Evolutionary conservation across 2,113 vertebrate species (phyloP).

Genomic region (Dissostichus mawsoni): DNA sequence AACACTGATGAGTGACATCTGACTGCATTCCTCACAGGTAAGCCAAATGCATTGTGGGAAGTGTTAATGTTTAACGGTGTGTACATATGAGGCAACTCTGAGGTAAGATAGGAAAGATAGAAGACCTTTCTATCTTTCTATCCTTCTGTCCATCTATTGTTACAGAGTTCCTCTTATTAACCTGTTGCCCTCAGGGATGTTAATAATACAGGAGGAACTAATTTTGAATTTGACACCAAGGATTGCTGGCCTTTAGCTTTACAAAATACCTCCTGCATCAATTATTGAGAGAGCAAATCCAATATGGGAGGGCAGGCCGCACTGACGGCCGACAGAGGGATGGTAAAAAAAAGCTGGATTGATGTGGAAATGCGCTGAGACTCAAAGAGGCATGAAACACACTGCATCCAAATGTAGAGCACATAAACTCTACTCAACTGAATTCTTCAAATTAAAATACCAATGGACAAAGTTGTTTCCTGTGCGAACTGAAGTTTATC

Average conservation of each 20-base stretch:
- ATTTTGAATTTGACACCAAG: conserved; percentile 92
- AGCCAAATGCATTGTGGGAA: conserved; percentile 50
- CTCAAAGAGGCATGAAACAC: conserved; percentile 1
- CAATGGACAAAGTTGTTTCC: too few species aligned
- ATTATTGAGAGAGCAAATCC: conserved; percentile 90
- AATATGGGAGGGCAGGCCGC: conserved; percentile 82
- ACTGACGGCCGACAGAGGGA: conserved; percentile 66
- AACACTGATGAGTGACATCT: conserved; percentile 38
- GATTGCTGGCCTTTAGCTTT: conserved; percentile 88
- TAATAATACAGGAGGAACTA: conserved; percentile 90
- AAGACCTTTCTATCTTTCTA: conserved; percentile 19
- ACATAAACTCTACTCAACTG: too few species aligned
- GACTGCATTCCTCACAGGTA: conserved; percentile 50
- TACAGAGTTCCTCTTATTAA: conserved; percentile 70
- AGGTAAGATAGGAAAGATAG: neutral
- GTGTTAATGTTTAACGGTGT: conserved; percentile 70
- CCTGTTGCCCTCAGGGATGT: conserved; percentile 74
- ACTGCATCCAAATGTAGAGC: neutral
- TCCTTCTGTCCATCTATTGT: conserved; percentile 60
- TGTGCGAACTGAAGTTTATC: too few species aligned
- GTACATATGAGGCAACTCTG: conserved; percentile 39
- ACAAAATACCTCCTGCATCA: conserved; percentile 89
- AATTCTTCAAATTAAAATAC: too few species aligned
- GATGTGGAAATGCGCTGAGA: conserved; percentile 65
- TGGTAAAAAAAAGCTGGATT: conserved; percentile 53